These are phyloP conservation scores for Callospermophilus lateralis DNA, from an alignment of 2,113 vertebrate species.

Conservation along the genomic window DNA sequence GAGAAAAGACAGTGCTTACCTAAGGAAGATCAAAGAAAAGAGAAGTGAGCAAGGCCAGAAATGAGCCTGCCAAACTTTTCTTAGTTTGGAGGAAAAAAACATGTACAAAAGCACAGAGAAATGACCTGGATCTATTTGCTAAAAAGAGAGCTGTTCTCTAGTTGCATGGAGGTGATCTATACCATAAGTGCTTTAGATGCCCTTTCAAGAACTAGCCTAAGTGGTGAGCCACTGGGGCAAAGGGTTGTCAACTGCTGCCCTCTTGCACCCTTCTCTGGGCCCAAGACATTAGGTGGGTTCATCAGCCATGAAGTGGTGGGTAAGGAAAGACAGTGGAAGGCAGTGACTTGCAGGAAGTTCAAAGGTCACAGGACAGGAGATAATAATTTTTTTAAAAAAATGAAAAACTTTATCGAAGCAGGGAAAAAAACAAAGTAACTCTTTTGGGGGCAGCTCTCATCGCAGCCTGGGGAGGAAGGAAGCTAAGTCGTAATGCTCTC, in stretches of 20 bases:
- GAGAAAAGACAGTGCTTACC: not conserved
- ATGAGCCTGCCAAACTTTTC: not conserved
- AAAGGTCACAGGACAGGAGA: too few species aligned
- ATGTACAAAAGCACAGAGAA: not conserved
- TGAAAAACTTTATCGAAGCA: too few species aligned
- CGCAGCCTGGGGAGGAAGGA: too few species aligned
- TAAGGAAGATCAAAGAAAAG: not conserved
- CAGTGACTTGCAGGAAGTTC: too few species aligned
- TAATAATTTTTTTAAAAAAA: too few species aligned
- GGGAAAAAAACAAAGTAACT: too few species aligned
- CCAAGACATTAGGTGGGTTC: not conserved
- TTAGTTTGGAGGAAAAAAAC: not conserved
- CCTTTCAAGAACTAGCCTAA: not conserved
- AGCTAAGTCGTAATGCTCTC: too few species aligned
- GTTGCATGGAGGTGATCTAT: rapidly evolving
- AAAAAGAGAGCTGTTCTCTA: not conserved
- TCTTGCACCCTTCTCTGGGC: not conserved
- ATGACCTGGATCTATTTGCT: not conserved
- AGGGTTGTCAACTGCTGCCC: not conserved
- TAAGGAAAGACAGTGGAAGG: too few species aligned
- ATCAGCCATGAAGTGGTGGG: too few species aligned
- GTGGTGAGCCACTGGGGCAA: not conserved
- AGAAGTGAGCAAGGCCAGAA: not conserved
- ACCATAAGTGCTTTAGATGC: not conserved
- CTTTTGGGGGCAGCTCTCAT: too few species aligned